phyloP scores from a whole-genome alignment of 2,888 invertebrate species.

The Mantis religiosa region DNA sequence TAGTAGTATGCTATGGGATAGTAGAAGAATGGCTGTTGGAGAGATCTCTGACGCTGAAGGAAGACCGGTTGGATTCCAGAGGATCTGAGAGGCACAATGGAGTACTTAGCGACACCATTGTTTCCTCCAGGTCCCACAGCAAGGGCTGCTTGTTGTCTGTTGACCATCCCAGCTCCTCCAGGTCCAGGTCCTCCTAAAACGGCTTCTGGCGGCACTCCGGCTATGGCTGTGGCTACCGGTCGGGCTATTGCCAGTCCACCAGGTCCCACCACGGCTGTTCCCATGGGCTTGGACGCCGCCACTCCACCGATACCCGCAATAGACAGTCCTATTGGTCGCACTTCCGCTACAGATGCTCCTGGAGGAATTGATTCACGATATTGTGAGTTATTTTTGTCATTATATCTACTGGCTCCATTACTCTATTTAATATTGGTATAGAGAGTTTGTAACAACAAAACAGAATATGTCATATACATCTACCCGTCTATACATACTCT shows the following conservation, averaged over 20 bases:
- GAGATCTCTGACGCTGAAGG: neutral
- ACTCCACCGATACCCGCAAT: slow-evolving; percentile 63
- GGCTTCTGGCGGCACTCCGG: slow-evolving; percentile 59
- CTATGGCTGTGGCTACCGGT: slow-evolving; percentile 70
- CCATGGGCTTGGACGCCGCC: slow-evolving; percentile 67
- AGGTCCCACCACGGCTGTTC: slow-evolving; percentile 65
- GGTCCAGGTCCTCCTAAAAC: slow-evolving; percentile 38
- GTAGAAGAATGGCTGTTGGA: neutral
- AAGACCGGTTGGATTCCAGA: neutral
- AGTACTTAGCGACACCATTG: neutral
- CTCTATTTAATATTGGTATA: no score
- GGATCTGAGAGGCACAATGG: neutral
- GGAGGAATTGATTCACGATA: slow-evolving; percentile 36
- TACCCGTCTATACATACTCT: no score
- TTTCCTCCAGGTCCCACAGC: neutral
- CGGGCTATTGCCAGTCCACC: slow-evolving; percentile 66
- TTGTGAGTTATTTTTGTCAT: neutral
- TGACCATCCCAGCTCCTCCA: slow-evolving; percentile 28
- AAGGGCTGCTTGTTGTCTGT: neutral
- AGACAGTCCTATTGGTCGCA: slow-evolving; percentile 67
- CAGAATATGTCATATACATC: no score
- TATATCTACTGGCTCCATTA: no score
- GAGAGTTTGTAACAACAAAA: no score
- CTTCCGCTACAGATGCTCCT: slow-evolving; percentile 66
- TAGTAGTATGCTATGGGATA: neutral